These are phyloP conservation scores for Oryzias curvinotus DNA, from an alignment of 2,113 vertebrate genomes.

Conservation along the genomic window DNA sequence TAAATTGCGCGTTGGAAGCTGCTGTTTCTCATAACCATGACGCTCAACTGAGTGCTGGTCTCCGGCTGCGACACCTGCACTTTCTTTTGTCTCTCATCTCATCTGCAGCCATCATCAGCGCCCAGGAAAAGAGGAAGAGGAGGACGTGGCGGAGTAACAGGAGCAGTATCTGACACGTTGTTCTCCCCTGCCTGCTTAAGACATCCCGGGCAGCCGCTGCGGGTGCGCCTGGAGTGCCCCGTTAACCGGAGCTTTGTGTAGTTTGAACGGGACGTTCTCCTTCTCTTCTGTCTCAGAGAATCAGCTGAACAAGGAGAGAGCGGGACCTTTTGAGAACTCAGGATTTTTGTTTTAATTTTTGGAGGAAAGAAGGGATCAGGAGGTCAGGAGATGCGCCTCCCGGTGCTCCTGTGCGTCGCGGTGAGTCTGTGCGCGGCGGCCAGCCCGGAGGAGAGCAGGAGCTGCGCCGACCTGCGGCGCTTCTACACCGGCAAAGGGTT, in stretches of 20 bases:
- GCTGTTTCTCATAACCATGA: conserved; percentile 17
- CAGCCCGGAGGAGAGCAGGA: conserved; percentile 81
- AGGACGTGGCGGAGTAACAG: conserved; percentile 24
- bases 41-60: neutral
- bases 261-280: conserved; percentile 17
- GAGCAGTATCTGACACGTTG: conserved; percentile 56
- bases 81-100: conserved; percentile 61
- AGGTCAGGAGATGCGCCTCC: conserved; percentile 82
- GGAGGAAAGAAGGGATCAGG: neutral
- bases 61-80: conserved; percentile 54
- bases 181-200: conserved; percentile 34
- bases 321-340: neutral
- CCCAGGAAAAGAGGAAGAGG: conserved; percentile 7
- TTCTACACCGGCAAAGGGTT: conserved; percentile 95
- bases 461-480: conserved; percentile 89
- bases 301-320: neutral
- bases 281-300: neutral
- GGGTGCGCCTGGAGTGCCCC: conserved; percentile 2
- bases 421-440: conserved; percentile 65
- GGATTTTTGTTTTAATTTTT: conserved; percentile 8
- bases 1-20: neutral
- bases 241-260: conserved; percentile 27
- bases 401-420: conserved; percentile 71
- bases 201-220: conserved; percentile 16
- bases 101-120: conserved; percentile 25